Percentiles rank a stretch among this genome's conserved stretches.
Evolutionary conservation across 2,113 vertebrate species (phyloP).

Genomic region (Dasyurus viverrinus): DNA sequence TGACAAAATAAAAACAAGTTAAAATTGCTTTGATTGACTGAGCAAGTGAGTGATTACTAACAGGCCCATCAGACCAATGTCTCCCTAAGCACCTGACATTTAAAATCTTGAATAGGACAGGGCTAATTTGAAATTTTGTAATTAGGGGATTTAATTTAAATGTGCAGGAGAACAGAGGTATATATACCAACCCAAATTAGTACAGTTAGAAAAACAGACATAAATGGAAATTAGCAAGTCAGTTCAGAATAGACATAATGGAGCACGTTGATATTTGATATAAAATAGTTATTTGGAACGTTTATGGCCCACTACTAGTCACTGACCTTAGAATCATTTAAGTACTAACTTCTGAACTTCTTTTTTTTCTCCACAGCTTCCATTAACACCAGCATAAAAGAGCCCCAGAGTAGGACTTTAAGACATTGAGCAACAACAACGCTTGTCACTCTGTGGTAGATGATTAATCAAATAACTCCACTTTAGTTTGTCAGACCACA

Average conservation of each 20-base stretch:
- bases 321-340: constrained; percentile 28
- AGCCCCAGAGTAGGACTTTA: neutral
- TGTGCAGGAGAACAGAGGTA: constrained; percentile 61
- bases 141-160: constrained; percentile 68
- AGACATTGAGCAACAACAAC: constrained; percentile 16
- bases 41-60: constrained; percentile 63
- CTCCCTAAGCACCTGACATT: constrained; percentile 67
- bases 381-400: constrained; percentile 32
- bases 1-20: constrained; percentile 51
- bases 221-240: constrained; percentile 66
- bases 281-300: constrained; percentile 66
- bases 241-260: constrained; percentile 65
- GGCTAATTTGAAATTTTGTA: constrained; percentile 73
- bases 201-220: constrained; percentile 67
- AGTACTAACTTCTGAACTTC: constrained; percentile 43
- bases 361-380: constrained; percentile 22
- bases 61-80: constrained; percentile 54
- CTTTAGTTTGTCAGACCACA: neutral
- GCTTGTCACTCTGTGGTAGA: neutral
- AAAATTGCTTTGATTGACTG: constrained; percentile 46
- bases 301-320: constrained; percentile 48
- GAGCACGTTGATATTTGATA: constrained; percentile 66
- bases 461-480: neutral
- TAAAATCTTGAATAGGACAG: constrained; percentile 65
- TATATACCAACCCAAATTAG: constrained; percentile 62